Evolutionary conservation across 2,113 vertebrate species (phyloP).

Genomic region (Mohoua ochrocephala): DNA sequence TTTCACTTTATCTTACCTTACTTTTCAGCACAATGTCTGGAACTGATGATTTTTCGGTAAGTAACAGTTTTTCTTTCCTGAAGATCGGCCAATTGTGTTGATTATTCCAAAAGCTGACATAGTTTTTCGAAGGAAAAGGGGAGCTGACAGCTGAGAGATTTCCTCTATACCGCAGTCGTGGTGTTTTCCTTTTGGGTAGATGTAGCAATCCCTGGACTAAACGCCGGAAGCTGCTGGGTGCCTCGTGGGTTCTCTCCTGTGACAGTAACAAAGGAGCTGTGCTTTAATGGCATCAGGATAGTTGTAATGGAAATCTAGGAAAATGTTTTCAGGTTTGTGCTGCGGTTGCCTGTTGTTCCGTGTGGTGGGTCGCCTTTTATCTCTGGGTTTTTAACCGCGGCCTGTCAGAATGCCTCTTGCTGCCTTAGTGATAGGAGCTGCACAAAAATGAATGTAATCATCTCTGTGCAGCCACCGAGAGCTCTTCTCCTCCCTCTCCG

Average conservation of each 20-base stretch:
- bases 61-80: conserved; percentile 51
- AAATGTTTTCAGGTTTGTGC: neutral
- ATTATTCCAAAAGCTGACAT: neutral
- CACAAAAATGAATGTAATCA: neutral
- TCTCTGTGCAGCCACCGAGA: neutral
- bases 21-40: conserved; percentile 70
- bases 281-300: neutral
- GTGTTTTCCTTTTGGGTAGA: neutral
- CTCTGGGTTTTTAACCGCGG: neutral
- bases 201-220: neutral
- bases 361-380: neutral
- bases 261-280: neutral
- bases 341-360: neutral
- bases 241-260: neutral
- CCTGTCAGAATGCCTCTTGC: neutral
- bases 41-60: conserved; percentile 72
- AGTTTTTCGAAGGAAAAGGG: neutral
- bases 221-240: neutral
- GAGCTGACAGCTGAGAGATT: neutral
- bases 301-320: neutral
- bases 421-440: neutral
- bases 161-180: neutral
- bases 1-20: conserved; percentile 58
- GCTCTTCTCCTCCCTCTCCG: neutral
- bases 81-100: neutral